Evolutionary conservation across 92 coral and sea anemone species (phyloP).

Genomic region (Porites rus): DNA sequence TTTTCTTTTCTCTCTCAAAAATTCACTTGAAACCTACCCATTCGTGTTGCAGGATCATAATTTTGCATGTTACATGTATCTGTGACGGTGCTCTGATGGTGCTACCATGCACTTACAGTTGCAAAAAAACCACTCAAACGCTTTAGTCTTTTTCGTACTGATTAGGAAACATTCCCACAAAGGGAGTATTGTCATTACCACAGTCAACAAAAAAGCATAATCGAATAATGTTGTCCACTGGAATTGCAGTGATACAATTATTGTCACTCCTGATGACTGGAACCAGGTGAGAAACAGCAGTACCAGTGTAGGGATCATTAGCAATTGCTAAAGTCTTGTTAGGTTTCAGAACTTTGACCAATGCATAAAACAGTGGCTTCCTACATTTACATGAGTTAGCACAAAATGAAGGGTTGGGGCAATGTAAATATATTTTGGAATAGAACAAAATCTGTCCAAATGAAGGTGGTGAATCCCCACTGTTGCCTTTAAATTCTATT

Average conservation of each 20-base stretch:
- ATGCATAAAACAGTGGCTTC: conserved; percentile 40
- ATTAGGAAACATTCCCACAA: conserved; percentile 66
- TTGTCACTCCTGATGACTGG: conserved; percentile 52
- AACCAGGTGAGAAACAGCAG: conserved; percentile 54
- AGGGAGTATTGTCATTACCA: conserved; percentile 41
- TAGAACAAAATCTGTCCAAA: conserved; percentile 58
- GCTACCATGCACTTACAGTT: no score
- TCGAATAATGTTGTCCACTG: conserved; percentile 46
- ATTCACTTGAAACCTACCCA: no score
- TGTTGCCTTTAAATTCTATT: conserved; percentile 29
- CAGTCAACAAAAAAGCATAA: conserved; percentile 63
- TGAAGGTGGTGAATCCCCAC: conserved; percentile 22
- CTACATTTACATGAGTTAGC: conserved; percentile 41
- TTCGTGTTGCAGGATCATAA: no score
- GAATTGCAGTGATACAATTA: conserved; percentile 45
- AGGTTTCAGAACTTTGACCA: conserved; percentile 35
- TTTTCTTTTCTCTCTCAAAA: no score
- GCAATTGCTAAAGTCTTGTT: conserved; percentile 48
- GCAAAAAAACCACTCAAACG: neutral
- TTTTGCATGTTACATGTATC: no score
- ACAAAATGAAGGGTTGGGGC: conserved; percentile 61
- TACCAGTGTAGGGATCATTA: conserved; percentile 53
- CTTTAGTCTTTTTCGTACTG: conserved; percentile 66
- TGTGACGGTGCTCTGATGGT: no score
- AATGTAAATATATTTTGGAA: conserved; percentile 35